Evolutionary conservation across 2,113 vertebrate genomes (phyloP).

Genomic region (Prinia subflava): DNA sequence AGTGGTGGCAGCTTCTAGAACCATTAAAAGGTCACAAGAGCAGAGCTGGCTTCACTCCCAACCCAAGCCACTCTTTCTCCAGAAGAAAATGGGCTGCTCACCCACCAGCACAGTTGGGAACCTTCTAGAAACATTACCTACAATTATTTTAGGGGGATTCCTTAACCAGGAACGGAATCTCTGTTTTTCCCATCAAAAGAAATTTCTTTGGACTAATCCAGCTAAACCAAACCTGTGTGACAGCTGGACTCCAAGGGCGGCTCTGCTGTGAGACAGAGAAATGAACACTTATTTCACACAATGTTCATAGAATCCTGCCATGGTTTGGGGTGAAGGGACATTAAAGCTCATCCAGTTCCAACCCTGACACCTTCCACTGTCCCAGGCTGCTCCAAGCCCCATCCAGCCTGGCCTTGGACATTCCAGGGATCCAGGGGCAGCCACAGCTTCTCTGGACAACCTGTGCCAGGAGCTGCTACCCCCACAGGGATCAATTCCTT

Average conservation of each 20-base stretch:
- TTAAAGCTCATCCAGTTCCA: background rate
- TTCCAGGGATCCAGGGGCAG: background rate
- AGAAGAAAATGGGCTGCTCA: background rate
- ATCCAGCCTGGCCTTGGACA: background rate
- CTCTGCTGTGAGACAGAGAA: background rate
- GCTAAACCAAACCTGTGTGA: background rate
- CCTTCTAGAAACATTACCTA: too few relatives aligned
- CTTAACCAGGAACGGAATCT: background rate
- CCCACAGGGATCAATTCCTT: background rate
- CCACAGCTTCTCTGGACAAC: background rate
- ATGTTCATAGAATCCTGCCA: background rate
- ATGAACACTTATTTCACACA: background rate
- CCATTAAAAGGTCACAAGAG: background rate
- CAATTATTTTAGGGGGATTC: background rate
- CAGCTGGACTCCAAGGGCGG: background rate
- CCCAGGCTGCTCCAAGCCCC: background rate
- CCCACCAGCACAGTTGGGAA: rapidly evolving
- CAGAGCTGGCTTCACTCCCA: background rate
- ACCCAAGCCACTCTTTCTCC: too few relatives aligned
- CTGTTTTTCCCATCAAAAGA: background rate
- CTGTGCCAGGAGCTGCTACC: background rate
- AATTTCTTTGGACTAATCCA: background rate
- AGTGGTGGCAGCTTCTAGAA: background rate
- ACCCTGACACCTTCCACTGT: rapidly evolving
- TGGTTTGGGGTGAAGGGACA: background rate